These are phyloP conservation scores for Penaeus chinensis DNA, from an alignment of 1,140 invertebrate species.

Conservation along the genomic window DNA sequence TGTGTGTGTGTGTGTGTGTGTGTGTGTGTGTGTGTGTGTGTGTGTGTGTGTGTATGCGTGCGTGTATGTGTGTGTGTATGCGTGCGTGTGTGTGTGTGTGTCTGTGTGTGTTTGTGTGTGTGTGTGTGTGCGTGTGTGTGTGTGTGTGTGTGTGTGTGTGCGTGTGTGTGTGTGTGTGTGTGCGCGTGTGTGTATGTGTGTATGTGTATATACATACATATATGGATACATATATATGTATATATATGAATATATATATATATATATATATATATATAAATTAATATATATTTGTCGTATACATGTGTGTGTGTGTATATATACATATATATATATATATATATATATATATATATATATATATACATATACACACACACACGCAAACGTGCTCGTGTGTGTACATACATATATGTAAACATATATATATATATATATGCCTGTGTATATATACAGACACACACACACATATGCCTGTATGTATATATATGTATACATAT, in stretches of 20 bases:
- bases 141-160: neutral
- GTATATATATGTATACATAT: neutral
- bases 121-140: no score
- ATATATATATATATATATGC: neutral
- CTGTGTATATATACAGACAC: neutral
- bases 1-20: no score
- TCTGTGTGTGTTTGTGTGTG: no score
- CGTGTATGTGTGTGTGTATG: no score
- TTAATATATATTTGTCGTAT: neutral
- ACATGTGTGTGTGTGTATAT: neutral
- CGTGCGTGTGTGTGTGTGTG: no score
- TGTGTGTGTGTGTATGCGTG: no score
- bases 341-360: slow-evolving; percentile 6
- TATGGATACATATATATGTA: neutral
- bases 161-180: neutral
- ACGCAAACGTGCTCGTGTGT: neutral
- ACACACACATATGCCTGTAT: neutral
- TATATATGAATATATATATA: slow-evolving; percentile 8
- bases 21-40: no score
- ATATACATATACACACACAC: neutral
- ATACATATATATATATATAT: slow-evolving; percentile 8
- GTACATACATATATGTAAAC: neutral
- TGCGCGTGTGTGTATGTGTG: neutral
- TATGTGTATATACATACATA: neutral
- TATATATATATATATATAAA: neutral